phyloP scores from a whole-genome alignment of 2,888 invertebrate species.

The Eueremaeus valkanovi region DNA sequence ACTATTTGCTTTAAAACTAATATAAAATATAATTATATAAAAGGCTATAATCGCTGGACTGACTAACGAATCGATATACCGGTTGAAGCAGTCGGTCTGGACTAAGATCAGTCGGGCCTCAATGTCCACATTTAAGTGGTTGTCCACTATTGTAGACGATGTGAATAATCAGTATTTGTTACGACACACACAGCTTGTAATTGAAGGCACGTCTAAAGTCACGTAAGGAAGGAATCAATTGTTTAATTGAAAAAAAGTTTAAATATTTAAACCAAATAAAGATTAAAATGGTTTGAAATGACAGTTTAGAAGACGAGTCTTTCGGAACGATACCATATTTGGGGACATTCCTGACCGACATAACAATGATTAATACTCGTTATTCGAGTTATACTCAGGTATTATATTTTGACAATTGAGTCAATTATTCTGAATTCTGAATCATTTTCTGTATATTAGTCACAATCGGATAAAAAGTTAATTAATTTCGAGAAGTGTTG shows the following conservation, averaged over 20 bases:
- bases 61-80: slow-evolving; percentile 43
- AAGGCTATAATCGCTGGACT: slow-evolving; percentile 43
- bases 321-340: slow-evolving; percentile 91
- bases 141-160: slow-evolving; percentile 43
- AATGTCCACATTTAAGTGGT: slow-evolving; percentile 37
- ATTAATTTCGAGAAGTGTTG: slow-evolving; percentile 97
- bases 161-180: slow-evolving; percentile 43
- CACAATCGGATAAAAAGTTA: slow-evolving; percentile 64
- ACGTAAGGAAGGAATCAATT: slow-evolving; percentile 20
- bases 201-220: slow-evolving; percentile 44
- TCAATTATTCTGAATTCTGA: background rate
- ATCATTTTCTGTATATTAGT: slow-evolving; percentile 21
- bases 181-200: slow-evolving; percentile 42
- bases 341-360: slow-evolving; percentile 94
- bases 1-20: background rate
- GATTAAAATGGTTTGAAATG: slow-evolving; percentile 11
- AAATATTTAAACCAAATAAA: slow-evolving; percentile 18
- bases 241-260: background rate
- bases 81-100: slow-evolving; percentile 42
- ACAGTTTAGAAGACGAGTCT: slow-evolving; percentile 42
- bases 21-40: background rate
- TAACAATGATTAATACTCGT: slow-evolving; percentile 93
- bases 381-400: slow-evolving; percentile 42
- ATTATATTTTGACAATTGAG: background rate
- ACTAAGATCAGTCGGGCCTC: slow-evolving; percentile 34